Conservation (phyloP, 2,113 vertebrate genomes). For the Archocentrus centrarchus region DNA sequence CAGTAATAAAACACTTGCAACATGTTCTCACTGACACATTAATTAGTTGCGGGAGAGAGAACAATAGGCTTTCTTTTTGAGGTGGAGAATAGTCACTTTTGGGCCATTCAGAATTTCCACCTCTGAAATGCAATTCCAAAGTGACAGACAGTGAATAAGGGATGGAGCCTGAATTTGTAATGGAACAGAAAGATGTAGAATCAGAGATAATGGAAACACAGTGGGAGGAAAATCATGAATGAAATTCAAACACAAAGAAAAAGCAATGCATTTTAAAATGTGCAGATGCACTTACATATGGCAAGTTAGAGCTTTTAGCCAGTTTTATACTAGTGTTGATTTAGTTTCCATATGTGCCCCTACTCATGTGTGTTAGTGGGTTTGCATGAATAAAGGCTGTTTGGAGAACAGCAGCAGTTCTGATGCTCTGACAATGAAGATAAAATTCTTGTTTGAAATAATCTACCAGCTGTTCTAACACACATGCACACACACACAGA, state of each 20-base stretch:
- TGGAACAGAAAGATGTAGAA: slow-evolving; percentile 13
- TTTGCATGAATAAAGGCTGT: slow-evolving; percentile 13
- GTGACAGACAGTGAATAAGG: slow-evolving; percentile 4
- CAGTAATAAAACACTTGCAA: slow-evolving; percentile 19
- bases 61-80: not conserved
- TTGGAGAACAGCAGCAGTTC: slow-evolving; percentile 32
- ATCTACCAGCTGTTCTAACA: slow-evolving; percentile 20
- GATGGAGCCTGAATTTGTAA: slow-evolving; percentile 2
- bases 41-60: not conserved
- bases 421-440: slow-evolving; percentile 39
- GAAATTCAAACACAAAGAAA: slow-evolving; percentile 15
- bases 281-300: not conserved
- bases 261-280: not conserved
- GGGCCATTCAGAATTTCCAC: slow-evolving; percentile 15
- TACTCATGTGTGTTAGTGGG: not conserved
- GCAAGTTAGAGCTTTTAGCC: not conserved
- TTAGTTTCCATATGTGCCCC: slow-evolving; percentile 8
- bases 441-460: slow-evolving; percentile 25
- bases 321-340: slow-evolving; percentile 13
- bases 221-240: not conserved
- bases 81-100: slow-evolving; percentile 14
- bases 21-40: not conserved
- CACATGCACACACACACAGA: not conserved
- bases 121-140: slow-evolving; percentile 35
- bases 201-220: not conserved